Evolutionary conservation across 2,113 vertebrate species (phyloP).

Genomic region (Atrichornis clamosus): DNA sequence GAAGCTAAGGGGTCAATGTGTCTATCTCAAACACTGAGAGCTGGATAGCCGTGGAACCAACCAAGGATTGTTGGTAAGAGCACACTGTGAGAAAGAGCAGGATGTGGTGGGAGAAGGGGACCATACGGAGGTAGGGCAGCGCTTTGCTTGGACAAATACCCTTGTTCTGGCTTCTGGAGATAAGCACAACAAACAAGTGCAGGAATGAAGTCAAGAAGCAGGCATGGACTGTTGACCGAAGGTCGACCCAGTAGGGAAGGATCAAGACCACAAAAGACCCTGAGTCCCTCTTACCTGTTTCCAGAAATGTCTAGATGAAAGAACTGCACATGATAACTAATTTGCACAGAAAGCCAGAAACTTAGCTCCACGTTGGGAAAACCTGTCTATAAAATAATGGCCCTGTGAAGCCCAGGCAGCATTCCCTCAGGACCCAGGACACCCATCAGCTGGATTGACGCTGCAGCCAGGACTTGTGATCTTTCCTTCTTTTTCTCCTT

Average conservation of each 20-base stretch:
- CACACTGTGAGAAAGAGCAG: neutral
- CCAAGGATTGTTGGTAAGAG: neutral
- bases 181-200: neutral
- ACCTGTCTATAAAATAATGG: neutral
- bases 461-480: neutral
- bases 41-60: neutral
- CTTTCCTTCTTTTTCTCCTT: neutral
- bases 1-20: neutral
- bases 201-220: neutral
- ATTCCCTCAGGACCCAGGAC: neutral
- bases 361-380: neutral
- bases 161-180: neutral
- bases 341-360: neutral
- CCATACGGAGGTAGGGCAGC: neutral
- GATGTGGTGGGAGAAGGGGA: neutral
- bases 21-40: neutral
- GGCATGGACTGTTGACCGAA: neutral
- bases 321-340: neutral
- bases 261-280: neutral
- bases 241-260: neutral
- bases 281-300: neutral
- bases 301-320: neutral
- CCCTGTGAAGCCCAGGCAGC: neutral
- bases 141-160: neutral
- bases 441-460: rapidly evolving